phyloP scores from a whole-genome alignment of 2,113 vertebrate species.

The Rutilus rutilus region DNA sequence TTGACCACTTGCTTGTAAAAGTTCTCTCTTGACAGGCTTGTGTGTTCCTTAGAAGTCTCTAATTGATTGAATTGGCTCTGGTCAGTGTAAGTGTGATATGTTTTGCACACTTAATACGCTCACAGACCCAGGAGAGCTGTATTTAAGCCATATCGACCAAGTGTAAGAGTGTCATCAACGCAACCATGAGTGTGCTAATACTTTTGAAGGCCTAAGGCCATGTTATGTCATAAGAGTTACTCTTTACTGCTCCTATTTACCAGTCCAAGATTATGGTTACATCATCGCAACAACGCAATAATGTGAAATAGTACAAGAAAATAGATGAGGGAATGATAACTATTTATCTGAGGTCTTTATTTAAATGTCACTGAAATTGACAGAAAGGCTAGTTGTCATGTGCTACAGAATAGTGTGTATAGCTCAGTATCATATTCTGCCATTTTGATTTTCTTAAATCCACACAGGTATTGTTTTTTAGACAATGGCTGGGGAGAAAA shows the following conservation, averaged over 20 bases:
- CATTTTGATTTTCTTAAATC: neutral
- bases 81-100: neutral
- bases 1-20: slow-evolving; percentile 44
- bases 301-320: neutral
- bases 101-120: neutral
- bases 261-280: neutral
- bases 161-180: neutral
- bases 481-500: neutral
- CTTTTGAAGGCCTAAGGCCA: neutral
- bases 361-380: neutral
- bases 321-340: neutral
- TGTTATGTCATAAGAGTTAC: neutral
- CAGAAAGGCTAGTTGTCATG: neutral
- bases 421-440: neutral
- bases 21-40: slow-evolving; percentile 49
- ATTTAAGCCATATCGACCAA: neutral
- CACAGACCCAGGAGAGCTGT: neutral
- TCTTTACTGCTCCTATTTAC: neutral
- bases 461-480: neutral
- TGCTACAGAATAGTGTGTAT: neutral
- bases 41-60: slow-evolving; percentile 53
- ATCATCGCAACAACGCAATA: neutral
- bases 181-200: neutral
- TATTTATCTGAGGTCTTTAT: neutral
- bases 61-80: slow-evolving; percentile 46